These are phyloP conservation scores for Polyergus mexicanus DNA, from an alignment of 1,140 invertebrate species.

Conservation along the genomic window DNA sequence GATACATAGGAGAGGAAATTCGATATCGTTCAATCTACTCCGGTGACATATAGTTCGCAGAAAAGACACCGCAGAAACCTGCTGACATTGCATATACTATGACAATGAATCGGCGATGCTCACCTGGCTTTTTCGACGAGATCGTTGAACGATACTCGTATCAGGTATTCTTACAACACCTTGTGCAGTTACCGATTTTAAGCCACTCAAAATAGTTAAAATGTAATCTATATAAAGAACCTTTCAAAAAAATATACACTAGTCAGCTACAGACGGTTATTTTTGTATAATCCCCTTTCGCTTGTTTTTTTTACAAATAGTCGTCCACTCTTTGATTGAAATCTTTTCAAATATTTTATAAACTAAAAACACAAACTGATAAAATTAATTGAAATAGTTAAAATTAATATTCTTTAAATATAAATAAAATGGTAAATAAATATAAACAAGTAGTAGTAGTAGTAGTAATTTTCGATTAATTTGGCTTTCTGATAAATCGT, in stretches of 20 bases:
- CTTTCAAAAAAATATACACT: background rate
- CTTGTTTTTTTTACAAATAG: background rate
- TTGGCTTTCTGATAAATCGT: background rate
- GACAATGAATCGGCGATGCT: slow-evolving; percentile 82
- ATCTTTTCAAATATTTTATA: slow-evolving; percentile 5
- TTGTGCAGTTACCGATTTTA: slow-evolving; percentile 20
- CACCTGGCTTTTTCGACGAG: slow-evolving; percentile 82
- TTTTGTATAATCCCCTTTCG: background rate
- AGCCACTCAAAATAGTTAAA: background rate
- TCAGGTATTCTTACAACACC: slow-evolving; percentile 9
- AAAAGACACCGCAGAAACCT: slow-evolving; percentile 77
- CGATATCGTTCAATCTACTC: slow-evolving; percentile 64
- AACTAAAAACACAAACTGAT: background rate
- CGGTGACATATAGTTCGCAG: slow-evolving; percentile 73
- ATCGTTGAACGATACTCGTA: slow-evolving; percentile 51
- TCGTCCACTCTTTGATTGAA: background rate
- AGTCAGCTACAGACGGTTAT: background rate
- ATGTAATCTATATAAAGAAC: background rate
- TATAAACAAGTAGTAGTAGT: background rate
- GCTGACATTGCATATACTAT: slow-evolving; percentile 82
- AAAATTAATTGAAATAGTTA: background rate
- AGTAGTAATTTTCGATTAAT: background rate
- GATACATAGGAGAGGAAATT: slow-evolving; percentile 54
- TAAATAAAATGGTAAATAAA: background rate
- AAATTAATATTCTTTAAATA: background rate